Evolutionary conservation across 2,113 vertebrate species (phyloP), one percentile per base, ranked within the genome.

Genomic region (Chelonoidis abingdonii): DNA sequence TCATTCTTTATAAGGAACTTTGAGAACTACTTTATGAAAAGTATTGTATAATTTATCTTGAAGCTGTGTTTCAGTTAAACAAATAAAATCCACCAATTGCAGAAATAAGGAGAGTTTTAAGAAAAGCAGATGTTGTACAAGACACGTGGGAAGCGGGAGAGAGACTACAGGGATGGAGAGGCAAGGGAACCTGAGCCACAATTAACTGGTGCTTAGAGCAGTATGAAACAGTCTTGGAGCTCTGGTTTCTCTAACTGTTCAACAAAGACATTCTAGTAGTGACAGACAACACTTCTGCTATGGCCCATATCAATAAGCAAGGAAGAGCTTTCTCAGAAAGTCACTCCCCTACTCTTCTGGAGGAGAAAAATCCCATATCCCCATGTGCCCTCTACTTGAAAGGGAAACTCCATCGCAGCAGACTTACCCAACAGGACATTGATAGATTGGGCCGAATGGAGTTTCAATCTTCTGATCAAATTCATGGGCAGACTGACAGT

Each of bases 241-340:
- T 38, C 65, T 72, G 65, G 38, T 22, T 29, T 89, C 5, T 35
- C 8, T 22, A 38, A 80, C 44, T 78, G 53, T 5, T 4, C 49
- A 93, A 83, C 12, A 84, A 57, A 92, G 87, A 52, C 89, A 38
- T 94, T 92, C 89, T 27, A 59, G 50, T 4, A 41, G 35, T 75
- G 87, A 82, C 80, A 86, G 35, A 83, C 44, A 89, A 21, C 94
- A 95, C 65, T 69, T 96, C 90, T 97, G 96, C 89, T 83, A 62
- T 94, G 94, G 90, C 90, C 95, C 1, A 1, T 97, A 92, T 96
- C 41, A 47, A 24, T 35, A 44, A 0, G 4, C 0, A 0, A 3
- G 54, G 54, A 4, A 86, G 83, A 83, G 8, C 75, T 9, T 79
- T 84, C 88, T 84, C 53, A 94, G 75, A 93, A 96, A 86, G 3